Conservation (phyloP, 2,888 invertebrate genomes). For the Patella depressa region DNA sequence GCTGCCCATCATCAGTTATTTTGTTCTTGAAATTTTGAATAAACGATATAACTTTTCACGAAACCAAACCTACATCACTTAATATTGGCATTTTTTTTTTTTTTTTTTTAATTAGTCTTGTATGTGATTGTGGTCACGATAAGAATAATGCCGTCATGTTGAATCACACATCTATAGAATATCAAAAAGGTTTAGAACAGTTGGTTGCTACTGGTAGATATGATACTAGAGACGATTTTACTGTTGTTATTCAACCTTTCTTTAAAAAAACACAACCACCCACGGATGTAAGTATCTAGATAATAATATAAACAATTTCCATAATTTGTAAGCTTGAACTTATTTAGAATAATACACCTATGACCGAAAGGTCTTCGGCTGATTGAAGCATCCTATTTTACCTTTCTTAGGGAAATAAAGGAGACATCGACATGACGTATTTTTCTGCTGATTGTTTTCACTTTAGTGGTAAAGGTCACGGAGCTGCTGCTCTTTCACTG, state of each 20-base stretch:
- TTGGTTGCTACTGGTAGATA: constrained; percentile 52
- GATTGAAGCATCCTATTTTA: background rate
- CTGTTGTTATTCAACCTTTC: constrained; percentile 62
- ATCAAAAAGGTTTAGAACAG: constrained; percentile 41
- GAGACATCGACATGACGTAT: constrained; percentile 53
- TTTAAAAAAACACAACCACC: constrained; percentile 50
- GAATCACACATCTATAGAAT: constrained; percentile 27
- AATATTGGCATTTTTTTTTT: background rate
- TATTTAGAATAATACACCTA: background rate
- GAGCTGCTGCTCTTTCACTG: constrained; percentile 57
- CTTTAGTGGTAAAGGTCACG: constrained; percentile 61
- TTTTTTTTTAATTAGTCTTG: constrained; percentile 34
- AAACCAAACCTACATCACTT: background rate
- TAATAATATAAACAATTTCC: background rate
- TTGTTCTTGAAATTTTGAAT: no score
- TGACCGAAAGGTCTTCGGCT: background rate
- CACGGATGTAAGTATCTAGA: constrained; percentile 31
- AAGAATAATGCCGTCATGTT: constrained; percentile 29
- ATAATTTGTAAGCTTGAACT: background rate
- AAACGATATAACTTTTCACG: no score
- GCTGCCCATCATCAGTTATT: no score
- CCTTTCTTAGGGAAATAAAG: constrained; percentile 17
- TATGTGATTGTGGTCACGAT: constrained; percentile 46
- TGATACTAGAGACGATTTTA: constrained; percentile 53
- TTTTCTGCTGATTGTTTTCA: constrained; percentile 69